A percentile compares a stretch with the other conserved stretches of the same genome.
These are phyloP conservation scores for Nymphalis io DNA, from an alignment of 1,140 invertebrate species.

Conservation along the genomic window DNA sequence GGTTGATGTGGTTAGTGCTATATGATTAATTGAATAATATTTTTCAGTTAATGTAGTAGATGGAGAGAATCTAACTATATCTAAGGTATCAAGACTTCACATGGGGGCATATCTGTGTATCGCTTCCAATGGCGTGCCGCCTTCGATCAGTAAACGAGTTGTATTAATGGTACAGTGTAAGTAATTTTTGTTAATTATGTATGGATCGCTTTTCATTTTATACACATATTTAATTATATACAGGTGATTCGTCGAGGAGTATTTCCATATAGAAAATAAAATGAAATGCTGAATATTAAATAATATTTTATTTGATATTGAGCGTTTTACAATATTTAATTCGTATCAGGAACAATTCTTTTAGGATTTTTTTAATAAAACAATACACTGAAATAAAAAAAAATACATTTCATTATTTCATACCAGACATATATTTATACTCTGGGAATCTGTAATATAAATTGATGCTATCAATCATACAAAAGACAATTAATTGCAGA, in stretches of 20 bases:
- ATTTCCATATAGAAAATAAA: no score
- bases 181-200: conserved; percentile 74
- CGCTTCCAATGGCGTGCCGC: conserved; percentile 92
- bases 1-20: neutral
- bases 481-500: no score
- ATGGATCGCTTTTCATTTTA: no score
- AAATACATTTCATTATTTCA: no score
- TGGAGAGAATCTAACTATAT: conserved; percentile 91
- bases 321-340: neutral
- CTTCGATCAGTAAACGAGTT: conserved; percentile 92
- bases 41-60: conserved; percentile 91
- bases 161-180: conserved; percentile 93
- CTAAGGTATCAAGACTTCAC: conserved; percentile 93
- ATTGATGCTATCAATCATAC: no score
- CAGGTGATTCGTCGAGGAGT: no score
- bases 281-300: no score
- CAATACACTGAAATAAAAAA: no score
- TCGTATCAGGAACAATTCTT: neutral
- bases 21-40: neutral
- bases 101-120: conserved; percentile 95
- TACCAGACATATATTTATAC: no score
- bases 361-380: no score
- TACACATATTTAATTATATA: no score
- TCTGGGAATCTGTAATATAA: no score
- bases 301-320: neutral